Evolutionary conservation across 2,888 invertebrate genomes (phyloP).

Genomic region (Aplocera efformata): DNA sequence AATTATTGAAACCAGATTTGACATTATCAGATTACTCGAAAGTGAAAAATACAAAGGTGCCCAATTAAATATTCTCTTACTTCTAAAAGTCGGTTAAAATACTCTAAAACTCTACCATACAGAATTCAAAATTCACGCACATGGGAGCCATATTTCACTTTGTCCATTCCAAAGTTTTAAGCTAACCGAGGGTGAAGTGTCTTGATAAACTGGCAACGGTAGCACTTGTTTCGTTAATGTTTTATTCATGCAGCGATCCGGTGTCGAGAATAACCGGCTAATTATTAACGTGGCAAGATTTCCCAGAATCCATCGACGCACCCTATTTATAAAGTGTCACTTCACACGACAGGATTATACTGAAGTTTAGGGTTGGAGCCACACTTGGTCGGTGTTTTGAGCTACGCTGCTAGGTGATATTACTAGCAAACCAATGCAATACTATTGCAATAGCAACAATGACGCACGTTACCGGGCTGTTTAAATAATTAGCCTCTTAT

Average conservation of each 20-base stretch:
- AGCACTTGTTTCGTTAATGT: conserved; percentile 65
- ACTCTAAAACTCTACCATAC: conserved; percentile 3
- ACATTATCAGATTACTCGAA: too few species aligned
- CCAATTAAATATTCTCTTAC: too few species aligned
- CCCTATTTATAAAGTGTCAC: conserved; percentile 46
- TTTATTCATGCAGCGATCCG: conserved; percentile 72
- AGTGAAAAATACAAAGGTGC: too few species aligned
- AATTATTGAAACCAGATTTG: too few species aligned
- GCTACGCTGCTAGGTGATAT: too few species aligned
- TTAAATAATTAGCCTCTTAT: too few species aligned
- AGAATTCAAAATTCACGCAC: conserved; percentile 16
- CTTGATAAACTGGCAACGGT: conserved; percentile 43
- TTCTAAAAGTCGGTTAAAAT: too few species aligned
- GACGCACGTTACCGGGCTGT: too few species aligned
- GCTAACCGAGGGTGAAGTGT: conserved; percentile 26
- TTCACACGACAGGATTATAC: conserved; percentile 52
- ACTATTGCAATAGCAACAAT: too few species aligned
- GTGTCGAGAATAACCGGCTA: conserved; percentile 68
- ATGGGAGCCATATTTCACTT: conserved; percentile 18
- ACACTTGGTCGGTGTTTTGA: too few species aligned
- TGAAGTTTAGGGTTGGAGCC: conserved; percentile 14
- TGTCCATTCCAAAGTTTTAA: conserved; percentile 17
- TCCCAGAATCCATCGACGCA: conserved; percentile 34
- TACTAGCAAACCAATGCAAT: too few species aligned
- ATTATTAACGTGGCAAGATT: conserved; percentile 70